phyloP scores from a whole-genome alignment of 2,113 vertebrate genomes.

The Hystrix cristata region DNA sequence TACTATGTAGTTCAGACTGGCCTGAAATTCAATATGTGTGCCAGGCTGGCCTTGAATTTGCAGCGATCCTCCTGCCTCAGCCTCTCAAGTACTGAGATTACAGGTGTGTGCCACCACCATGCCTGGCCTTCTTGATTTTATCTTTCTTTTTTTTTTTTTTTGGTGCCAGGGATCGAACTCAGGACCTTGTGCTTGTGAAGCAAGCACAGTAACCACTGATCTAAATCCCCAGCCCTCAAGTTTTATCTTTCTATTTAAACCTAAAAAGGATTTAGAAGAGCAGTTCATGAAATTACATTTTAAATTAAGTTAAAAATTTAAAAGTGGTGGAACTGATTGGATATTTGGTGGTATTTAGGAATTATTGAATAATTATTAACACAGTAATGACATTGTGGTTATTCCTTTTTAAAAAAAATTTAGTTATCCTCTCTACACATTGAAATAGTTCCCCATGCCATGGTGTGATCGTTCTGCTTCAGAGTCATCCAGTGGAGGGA shows the following conservation, averaged over 20 bases:
- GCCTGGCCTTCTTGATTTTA: no score
- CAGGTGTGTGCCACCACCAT: no score
- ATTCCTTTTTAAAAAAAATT: background rate
- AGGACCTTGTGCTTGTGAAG: no score
- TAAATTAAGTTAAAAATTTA: slow-evolving; percentile 21
- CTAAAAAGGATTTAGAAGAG: slow-evolving; percentile 22
- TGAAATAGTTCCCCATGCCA: background rate
- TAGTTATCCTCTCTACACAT: background rate
- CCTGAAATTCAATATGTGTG: no score
- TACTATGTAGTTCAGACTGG: no score
- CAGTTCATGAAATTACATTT: background rate
- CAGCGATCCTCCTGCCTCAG: no score
- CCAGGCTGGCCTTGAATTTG: no score
- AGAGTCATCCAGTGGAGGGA: background rate
- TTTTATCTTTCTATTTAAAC: slow-evolving; percentile 45
- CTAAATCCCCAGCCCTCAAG: no score
- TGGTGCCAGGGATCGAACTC: no score
- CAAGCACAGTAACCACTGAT: no score
- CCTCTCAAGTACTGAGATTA: no score
- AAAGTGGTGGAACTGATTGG: background rate
- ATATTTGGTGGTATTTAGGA: background rate
- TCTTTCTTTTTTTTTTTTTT: no score
- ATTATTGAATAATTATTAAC: background rate
- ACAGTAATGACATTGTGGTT: background rate
- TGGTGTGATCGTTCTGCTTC: background rate